Base-by-base conservation (phyloP, 2,113 vertebrate species). In the Leptosomus discolor region DNA sequence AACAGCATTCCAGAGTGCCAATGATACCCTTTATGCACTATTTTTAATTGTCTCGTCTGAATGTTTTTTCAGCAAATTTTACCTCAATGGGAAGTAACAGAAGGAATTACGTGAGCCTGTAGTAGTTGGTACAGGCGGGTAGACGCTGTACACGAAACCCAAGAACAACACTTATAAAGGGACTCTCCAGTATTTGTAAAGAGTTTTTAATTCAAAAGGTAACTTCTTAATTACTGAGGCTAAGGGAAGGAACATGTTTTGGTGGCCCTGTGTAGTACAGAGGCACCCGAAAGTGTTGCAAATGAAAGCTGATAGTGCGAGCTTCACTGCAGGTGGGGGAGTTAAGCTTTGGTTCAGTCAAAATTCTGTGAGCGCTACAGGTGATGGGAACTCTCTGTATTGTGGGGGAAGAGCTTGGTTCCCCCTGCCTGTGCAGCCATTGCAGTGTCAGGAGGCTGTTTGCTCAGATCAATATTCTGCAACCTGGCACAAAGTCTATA, bases 1-100 rank as follows among this genome's bases (percentile, higher is more conserved):
- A 97, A 71, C 94, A 95, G 64, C 48, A 4, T 71, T 83, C 67
- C 79, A 37, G 92, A 69, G 84, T 58, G 92, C 87, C 94, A 92
- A 18, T 2, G 54, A 45, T 78, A 80, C 87, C 90, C 82, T 94
- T 88, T 77, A 18, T 77, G 83, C 58, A 23, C 43, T 46, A 19
- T 50, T 83, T 85, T 87, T 68, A 78, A 75, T 91, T 94, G 88
- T 94, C 57, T 94, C 15, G 6, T 32, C 91, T 89, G 57, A 63
- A 37, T 91, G 84, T 61, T 91, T 85, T 92, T 85, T 32, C 82
- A 71, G 83, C 34, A 63, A 71, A 48, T 92, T 90, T 86, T 64
- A 51, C 92, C 71, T 96, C 37, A 4, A 7, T 88, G 94, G n/a
- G 94, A 43, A 70, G 29, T 70, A 90, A 51, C 16, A 27, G 60